phyloP scores from a whole-genome alignment of 2,113 vertebrate genomes.

The Nothobranchius kuhntae region DNA sequence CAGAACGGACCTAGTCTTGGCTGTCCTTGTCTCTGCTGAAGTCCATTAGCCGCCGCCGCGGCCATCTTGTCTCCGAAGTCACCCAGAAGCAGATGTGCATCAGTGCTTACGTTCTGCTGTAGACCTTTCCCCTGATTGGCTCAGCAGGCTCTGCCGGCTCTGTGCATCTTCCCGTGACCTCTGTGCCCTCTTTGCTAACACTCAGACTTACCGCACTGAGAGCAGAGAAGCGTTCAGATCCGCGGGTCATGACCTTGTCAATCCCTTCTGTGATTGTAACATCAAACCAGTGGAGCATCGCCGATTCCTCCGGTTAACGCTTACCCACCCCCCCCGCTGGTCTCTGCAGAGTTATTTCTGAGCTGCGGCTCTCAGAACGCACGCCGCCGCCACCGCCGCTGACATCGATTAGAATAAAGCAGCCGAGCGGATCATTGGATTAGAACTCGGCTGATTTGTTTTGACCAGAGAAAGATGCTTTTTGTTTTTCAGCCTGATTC shows the following conservation, averaged over 20 bases:
- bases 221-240: slow-evolving; percentile 16
- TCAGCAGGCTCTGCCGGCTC: background rate
- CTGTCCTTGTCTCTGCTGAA: too few species aligned
- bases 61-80: too few species aligned
- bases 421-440: slow-evolving; percentile 20
- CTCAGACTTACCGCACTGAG: slow-evolving; percentile 15
- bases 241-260: slow-evolving; percentile 47
- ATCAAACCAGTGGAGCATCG: slow-evolving; percentile 25
- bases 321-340: slow-evolving; percentile 22
- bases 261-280: slow-evolving; percentile 51
- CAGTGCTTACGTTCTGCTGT: too few species aligned
- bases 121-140: background rate
- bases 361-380: slow-evolving; percentile 37
- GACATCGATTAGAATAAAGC: slow-evolving; percentile 47
- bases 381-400: slow-evolving; percentile 23
- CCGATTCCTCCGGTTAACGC: slow-evolving; percentile 22
- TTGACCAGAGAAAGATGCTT: slow-evolving; percentile 18
- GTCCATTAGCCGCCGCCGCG: too few species aligned
- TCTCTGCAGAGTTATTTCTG: slow-evolving; percentile 13
- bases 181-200: background rate
- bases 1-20: too few species aligned
- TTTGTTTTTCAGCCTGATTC: background rate
- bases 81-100: too few species aligned
- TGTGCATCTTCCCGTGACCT: background rate
- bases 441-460: slow-evolving; percentile 11